These are phyloP conservation scores for Agrochola litura DNA, from an alignment of 2,888 invertebrate species.

Conservation along the genomic window DNA sequence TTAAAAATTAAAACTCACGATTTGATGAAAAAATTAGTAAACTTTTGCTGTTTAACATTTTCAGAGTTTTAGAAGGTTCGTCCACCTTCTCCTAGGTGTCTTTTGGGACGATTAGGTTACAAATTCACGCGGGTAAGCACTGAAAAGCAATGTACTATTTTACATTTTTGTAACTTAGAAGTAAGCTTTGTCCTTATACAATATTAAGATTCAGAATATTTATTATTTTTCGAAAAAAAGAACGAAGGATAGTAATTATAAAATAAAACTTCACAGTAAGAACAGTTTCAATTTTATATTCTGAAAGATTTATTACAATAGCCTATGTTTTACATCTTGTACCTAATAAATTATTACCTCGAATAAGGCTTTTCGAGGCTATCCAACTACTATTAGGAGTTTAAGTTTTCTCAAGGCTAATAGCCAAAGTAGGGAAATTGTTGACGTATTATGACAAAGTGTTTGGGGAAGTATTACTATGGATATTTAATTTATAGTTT, in stretches of 20 bases:
- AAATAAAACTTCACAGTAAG: neutral
- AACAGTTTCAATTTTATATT: conserved; percentile 6
- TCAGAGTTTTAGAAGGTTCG: neutral
- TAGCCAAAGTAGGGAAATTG: conserved; percentile 15
- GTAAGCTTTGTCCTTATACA: neutral
- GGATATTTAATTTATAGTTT: neutral
- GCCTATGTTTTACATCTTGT: conserved; percentile 16
- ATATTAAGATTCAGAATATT: neutral
- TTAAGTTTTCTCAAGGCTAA: conserved; percentile 42
- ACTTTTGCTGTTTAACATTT: neutral
- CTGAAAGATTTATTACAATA: conserved; percentile 16
- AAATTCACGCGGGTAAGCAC: neutral
- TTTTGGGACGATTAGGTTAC: neutral
- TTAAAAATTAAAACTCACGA: too few relatives aligned
- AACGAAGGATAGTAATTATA: neutral
- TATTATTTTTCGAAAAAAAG: neutral
- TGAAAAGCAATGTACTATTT: neutral
- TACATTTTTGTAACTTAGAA: neutral
- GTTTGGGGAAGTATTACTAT: conserved; percentile 1
- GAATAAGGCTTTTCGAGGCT: conserved; percentile 27
- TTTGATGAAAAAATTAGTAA: too few relatives aligned
- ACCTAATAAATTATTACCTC: conserved; percentile 37
- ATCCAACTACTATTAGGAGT: conserved; percentile 25
- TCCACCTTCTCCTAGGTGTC: neutral
- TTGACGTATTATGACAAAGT: conserved; percentile 4